A percentile compares a stretch with the other conserved stretches of the same genome.
Conservation (phyloP, 37 sponge, comb jelly and placozoan genomes). For the Oopsacas minuta region DNA sequence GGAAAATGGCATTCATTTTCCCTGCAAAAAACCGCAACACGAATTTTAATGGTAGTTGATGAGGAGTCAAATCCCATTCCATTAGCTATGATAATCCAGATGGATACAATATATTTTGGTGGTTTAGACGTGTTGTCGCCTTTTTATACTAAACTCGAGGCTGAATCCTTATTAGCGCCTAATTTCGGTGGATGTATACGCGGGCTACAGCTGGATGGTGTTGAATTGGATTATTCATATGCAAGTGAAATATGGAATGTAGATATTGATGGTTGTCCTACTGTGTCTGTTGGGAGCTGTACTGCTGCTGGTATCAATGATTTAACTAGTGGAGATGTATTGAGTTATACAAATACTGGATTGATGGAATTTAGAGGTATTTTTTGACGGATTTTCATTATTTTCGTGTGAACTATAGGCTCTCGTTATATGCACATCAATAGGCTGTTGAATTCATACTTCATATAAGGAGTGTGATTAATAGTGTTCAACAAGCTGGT, state of each 20-base stretch:
- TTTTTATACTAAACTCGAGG: not conserved
- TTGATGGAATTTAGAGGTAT: not conserved
- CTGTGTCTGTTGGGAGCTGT: not conserved
- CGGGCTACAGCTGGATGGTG: not conserved
- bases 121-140: not conserved
- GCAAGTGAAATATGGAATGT: not conserved
- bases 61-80: not conserved
- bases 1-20: not conserved
- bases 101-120: not conserved
- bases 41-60: not conserved
- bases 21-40: not conserved
- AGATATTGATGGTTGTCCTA: not conserved
- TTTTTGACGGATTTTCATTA: not conserved
- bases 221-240: not conserved
- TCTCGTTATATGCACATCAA: too few relatives aligned
- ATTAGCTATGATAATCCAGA: not conserved
- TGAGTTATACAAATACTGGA: not conserved
- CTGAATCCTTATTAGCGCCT: not conserved
- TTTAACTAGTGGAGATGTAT: not conserved
- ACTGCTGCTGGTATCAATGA: not conserved
- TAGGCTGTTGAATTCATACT: too few relatives aligned
- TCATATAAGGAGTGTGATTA: too few relatives aligned
- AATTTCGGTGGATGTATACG: not conserved
- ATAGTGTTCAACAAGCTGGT: too few relatives aligned
- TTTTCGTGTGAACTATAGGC: too few relatives aligned